Evolutionary conservation across 2,113 vertebrate species (phyloP).

Genomic region (Proteles cristata): DNA sequence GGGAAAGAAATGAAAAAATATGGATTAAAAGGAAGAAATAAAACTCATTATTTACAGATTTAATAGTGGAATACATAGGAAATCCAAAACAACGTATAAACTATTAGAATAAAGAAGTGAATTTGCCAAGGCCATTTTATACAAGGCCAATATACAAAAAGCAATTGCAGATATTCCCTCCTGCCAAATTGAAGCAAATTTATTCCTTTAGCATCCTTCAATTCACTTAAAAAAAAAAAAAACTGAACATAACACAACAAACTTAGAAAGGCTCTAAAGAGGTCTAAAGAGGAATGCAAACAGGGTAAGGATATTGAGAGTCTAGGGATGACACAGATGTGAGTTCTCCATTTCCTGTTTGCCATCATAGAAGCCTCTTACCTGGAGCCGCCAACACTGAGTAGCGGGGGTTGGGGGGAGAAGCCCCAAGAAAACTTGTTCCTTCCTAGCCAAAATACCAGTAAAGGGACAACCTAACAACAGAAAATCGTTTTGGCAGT

Average conservation of each 20-base stretch:
- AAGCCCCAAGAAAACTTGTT: not conserved
- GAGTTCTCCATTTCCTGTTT: not conserved
- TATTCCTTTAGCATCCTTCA: not conserved
- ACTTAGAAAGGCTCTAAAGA: not conserved
- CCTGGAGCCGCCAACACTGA: not conserved
- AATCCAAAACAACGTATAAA: not conserved
- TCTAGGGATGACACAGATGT: not conserved
- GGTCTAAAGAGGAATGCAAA: not conserved
- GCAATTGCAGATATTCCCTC: not conserved
- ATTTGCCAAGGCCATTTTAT: not conserved
- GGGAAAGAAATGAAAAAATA: not conserved
- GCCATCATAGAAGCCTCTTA: not conserved
- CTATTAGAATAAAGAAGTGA: not conserved
- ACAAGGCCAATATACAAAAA: not conserved
- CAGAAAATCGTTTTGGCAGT: not conserved
- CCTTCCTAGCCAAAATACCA: not conserved
- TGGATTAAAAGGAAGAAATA: not conserved
- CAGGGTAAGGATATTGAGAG: not conserved
- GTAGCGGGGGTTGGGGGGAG: too few species aligned
- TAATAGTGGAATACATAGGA: not conserved
- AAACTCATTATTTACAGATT: not conserved
- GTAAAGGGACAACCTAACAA: not conserved
- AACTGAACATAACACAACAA: not conserved
- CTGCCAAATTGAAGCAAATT: not conserved
- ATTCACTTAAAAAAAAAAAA: not conserved